Percentiles rank a stretch among this genome's conserved stretches.
phyloP scores from a whole-genome alignment of 2,797 vertebrate genomes.

The Trachurus trachurus region DNA sequence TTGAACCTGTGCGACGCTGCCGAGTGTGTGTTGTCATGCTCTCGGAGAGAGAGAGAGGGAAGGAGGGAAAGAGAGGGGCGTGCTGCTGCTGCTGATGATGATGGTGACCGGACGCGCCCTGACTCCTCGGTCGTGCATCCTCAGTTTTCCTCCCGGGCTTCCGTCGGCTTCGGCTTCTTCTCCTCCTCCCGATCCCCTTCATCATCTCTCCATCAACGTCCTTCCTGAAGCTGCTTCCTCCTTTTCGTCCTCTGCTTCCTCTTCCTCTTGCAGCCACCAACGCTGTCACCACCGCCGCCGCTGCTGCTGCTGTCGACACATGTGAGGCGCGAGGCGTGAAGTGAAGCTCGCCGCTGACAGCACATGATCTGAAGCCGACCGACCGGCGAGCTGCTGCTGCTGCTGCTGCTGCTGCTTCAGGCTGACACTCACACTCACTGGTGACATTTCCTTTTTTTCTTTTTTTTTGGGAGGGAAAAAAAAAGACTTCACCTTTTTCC shows the following conservation, averaged over 20 bases:
- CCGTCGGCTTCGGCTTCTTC: conserved; percentile 47
- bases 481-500: conserved; percentile 47
- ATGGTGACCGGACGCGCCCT: conserved; percentile 54
- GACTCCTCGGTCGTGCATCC: conserved; percentile 55
- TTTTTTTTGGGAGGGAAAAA: too few relatives aligned
- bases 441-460: too few relatives aligned
- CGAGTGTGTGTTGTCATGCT: conserved; percentile 56
- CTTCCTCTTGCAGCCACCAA: conserved; percentile 28
- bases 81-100: conserved; percentile 58
- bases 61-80: conserved; percentile 40
- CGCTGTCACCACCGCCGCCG: too few relatives aligned
- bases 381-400: too few relatives aligned
- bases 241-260: too few relatives aligned
- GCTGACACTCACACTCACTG: conserved; percentile 30
- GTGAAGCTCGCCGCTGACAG: conserved; percentile 51
- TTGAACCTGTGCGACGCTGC: conserved; percentile 63
- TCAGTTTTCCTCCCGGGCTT: conserved; percentile 64
- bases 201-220: conserved; percentile 51
- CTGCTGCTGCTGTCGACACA: conserved; percentile 61
- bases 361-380: conserved; percentile 69
- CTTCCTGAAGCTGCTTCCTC: conserved; percentile 59
- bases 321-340: conserved; percentile 28
- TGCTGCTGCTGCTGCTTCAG: conserved; percentile 54
- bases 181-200: conserved; percentile 57
- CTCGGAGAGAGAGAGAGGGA: conserved; percentile 39